Conservation (phyloP, 2,113 vertebrate genomes). For the Pardalotus punctatus region DNA sequence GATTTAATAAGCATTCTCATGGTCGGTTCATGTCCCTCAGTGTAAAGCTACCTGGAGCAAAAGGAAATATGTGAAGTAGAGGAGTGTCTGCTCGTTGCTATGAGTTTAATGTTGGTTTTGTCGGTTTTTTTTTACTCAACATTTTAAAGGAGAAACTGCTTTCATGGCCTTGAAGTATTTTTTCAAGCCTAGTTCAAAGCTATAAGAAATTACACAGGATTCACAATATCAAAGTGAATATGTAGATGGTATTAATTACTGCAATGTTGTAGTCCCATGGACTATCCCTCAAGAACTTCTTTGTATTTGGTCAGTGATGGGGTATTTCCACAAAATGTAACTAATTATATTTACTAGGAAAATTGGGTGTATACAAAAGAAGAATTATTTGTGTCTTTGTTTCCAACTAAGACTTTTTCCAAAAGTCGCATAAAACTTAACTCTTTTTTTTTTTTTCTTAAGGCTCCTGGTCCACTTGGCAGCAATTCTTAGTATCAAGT, state of each 20-base stretch:
- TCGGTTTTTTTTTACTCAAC: not conserved
- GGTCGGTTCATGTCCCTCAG: not conserved
- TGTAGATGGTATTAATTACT: not conserved
- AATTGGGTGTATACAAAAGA: not conserved
- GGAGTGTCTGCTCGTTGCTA: not conserved
- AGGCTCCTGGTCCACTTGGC: not conserved
- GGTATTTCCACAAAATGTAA: not conserved
- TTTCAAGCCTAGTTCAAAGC: not conserved
- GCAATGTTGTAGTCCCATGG: not conserved
- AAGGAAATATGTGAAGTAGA: not conserved
- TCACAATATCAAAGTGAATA: not conserved
- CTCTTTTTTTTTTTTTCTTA: too few species aligned
- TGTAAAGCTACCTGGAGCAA: not conserved
- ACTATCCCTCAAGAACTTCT: not conserved
- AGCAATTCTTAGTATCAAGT: not conserved
- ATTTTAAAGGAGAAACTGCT: not conserved
- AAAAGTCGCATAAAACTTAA: not conserved
- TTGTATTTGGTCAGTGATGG: not conserved
- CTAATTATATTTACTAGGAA: not conserved
- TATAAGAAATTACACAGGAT: not conserved
- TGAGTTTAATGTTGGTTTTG: not conserved
- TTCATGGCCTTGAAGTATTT: not conserved
- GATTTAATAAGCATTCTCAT: not conserved
- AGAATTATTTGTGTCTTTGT: not conserved
- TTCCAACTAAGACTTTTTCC: conserved; percentile 10